Conservation (phyloP, 2,888 invertebrate species). For the Onchidella celtica region DNA sequence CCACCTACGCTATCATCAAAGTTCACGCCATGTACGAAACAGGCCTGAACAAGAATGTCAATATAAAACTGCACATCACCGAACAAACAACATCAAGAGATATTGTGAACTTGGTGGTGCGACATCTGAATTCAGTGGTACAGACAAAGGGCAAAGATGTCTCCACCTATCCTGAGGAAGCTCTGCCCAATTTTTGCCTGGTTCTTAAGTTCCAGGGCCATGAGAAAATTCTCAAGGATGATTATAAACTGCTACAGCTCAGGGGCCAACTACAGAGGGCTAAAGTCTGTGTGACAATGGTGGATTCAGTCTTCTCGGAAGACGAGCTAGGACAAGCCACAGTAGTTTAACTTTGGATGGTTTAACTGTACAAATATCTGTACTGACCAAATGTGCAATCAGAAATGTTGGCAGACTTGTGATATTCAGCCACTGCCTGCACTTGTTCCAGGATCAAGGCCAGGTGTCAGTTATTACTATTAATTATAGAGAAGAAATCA, state of each 20-base stretch:
- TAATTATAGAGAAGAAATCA: too few relatives aligned
- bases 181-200: conserved; percentile 93
- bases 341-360: conserved; percentile 78
- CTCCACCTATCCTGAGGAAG: conserved; percentile 87
- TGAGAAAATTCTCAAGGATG: conserved; percentile 95
- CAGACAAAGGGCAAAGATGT: conserved; percentile 84
- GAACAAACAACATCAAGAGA: conserved; percentile 95
- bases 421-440: too few relatives aligned
- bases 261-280: conserved; percentile 98
- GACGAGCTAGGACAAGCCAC: conserved; percentile 80
- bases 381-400: too few relatives aligned
- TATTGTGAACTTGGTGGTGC: conserved; percentile 96
- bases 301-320: conserved; percentile 84
- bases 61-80: conserved; percentile 95
- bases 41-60: conserved; percentile 94
- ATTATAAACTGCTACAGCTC: conserved; percentile 94
- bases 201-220: conserved; percentile 97
- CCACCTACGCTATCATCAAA: conserved; percentile 82
- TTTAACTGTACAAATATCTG: too few relatives aligned
- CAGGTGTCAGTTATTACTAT: too few relatives aligned
- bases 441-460: too few relatives aligned
- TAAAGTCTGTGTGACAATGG: conserved; percentile 93
- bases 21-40: conserved; percentile 98
- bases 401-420: too few relatives aligned
- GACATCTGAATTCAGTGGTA: conserved; percentile 88